These are phyloP conservation scores for Loriculus beryllinus DNA, from an alignment of 2,797 vertebrate genomes.

Conservation along the genomic window DNA sequence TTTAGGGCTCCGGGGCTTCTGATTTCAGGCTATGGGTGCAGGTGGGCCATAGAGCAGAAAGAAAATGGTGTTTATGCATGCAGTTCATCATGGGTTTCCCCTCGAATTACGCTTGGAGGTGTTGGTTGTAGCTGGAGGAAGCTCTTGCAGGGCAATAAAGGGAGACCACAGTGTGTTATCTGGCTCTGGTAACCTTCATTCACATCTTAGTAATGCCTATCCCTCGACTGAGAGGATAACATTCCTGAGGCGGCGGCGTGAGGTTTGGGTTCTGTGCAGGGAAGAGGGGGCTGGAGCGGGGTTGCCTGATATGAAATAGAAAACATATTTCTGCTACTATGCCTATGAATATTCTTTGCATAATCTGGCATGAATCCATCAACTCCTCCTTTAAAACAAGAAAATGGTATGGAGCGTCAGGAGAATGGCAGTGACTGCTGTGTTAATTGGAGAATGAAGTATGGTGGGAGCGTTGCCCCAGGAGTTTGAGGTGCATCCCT, in stretches of 20 bases:
- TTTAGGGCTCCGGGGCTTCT: not conserved
- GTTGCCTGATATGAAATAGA: not conserved
- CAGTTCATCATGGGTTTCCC: not conserved
- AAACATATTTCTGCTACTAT: not conserved
- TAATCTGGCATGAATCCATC: not conserved
- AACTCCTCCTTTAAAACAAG: not conserved
- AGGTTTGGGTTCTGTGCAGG: not conserved
- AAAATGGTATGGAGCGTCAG: not conserved
- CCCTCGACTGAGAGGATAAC: too few relatives aligned
- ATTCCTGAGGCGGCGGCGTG: not conserved
- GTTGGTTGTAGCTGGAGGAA: not conserved
- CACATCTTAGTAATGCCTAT: fast-evolving
- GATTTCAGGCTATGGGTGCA: fast-evolving
- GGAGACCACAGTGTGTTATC: fast-evolving
- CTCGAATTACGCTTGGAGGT: not conserved
- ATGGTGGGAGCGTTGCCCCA: fast-evolving
- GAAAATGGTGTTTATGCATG: not conserved
- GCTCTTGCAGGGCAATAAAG: not conserved
- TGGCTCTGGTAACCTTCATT: not conserved
- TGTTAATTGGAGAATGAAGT: not conserved
- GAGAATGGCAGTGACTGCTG: not conserved
- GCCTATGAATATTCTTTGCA: not conserved
- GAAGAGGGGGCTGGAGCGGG: not conserved
- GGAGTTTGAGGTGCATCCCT: not conserved
- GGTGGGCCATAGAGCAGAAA: not conserved